These are phyloP conservation scores for Plotosus lineatus DNA, from an alignment of 2,113 vertebrate genomes.

Conservation along the genomic window DNA sequence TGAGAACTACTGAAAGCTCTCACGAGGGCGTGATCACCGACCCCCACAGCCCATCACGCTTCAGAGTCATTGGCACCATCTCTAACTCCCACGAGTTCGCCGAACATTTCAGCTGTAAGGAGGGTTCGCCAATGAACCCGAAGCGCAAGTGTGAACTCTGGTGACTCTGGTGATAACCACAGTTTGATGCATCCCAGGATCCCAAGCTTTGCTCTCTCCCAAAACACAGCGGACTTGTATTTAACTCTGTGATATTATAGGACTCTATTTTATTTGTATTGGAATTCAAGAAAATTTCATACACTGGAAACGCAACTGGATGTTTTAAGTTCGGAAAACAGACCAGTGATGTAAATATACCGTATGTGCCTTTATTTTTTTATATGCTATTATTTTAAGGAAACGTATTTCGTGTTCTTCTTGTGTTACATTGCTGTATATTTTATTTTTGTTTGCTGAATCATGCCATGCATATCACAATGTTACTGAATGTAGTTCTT, in stretches of 20 bases:
- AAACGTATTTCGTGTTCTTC: slow-evolving; percentile 50
- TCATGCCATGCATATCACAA: not conserved
- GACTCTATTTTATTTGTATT: slow-evolving; percentile 3
- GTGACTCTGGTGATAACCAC: slow-evolving; percentile 69
- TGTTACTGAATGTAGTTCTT: not conserved
- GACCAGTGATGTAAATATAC: slow-evolving; percentile 45
- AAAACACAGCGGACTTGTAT: not conserved
- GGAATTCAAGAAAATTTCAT: slow-evolving; percentile 8
- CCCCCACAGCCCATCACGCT: slow-evolving; percentile 92
- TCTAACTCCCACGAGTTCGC: slow-evolving; percentile 92
- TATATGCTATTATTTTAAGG: slow-evolving; percentile 35
- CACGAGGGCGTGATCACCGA: slow-evolving; percentile 95
- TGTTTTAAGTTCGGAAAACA: slow-evolving; percentile 36
- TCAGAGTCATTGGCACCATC: slow-evolving; percentile 89
- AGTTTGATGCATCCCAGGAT: not conserved
- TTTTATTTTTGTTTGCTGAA: not conserved
- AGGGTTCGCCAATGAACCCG: slow-evolving; percentile 88
- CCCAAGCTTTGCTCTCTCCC: not conserved
- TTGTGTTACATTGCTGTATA: not conserved
- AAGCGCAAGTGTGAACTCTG: slow-evolving; percentile 91
- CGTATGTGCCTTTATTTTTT: slow-evolving; percentile 26
- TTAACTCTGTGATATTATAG: slow-evolving; percentile 1
- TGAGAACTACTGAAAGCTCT: slow-evolving; percentile 90
- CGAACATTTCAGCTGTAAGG: slow-evolving; percentile 83
- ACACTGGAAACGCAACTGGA: slow-evolving; percentile 66